Evolutionary conservation across 1,140 invertebrate species (phyloP), one percentile per base, ranked within the genome.

Genomic region (Drosophila littoralis): DNA sequence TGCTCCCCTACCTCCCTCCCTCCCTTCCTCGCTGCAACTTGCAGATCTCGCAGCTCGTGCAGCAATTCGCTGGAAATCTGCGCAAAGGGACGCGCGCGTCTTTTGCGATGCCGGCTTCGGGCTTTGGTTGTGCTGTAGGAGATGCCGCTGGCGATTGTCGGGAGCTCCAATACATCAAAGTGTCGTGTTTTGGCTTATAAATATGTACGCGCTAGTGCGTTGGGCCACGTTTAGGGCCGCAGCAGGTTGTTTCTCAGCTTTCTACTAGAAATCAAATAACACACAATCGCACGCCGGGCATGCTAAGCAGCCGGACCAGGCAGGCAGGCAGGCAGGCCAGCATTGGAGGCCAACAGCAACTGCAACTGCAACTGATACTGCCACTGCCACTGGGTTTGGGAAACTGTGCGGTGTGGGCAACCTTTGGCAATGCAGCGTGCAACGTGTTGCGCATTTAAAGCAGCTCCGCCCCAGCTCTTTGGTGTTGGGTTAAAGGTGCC

Each of bases 121-220:
- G 6, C 51, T 13, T 38, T 40, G 51, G 33, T n/a, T 32, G 48
- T 40, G 13, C 13, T 28, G 52, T n/a, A 17, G n/a, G 9, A 69
- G 67, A 75, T 75, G 67, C 72, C 72, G 69, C 40, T 55, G 54
- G 36, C 48, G 70, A 67, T 75, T 69, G 63, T 36, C 71, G 46
- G 22, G 45, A 77, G 45, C 46, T 63, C 35, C 67, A 73, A 84
- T 83, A 83, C 81, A 83, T 83, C 81, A 83, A 83, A 83, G 81
- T 83, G 81, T 83, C 81, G 72, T 84, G 81, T 83, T 80, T 68
- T 73, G 42, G 7, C 81, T 84, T 77, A 84, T 83, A 84, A 84
- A 83, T 84, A 84, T 83, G 72, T 80, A 84, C 40, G 42, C 10
- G 17, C 9, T 46, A 4, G 33, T 13, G 45, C 9, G 33, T 4